These are phyloP conservation scores for Lordiphosa fenestrarum DNA, from an alignment of 2,888 invertebrate genomes.

Conservation along the genomic window DNA sequence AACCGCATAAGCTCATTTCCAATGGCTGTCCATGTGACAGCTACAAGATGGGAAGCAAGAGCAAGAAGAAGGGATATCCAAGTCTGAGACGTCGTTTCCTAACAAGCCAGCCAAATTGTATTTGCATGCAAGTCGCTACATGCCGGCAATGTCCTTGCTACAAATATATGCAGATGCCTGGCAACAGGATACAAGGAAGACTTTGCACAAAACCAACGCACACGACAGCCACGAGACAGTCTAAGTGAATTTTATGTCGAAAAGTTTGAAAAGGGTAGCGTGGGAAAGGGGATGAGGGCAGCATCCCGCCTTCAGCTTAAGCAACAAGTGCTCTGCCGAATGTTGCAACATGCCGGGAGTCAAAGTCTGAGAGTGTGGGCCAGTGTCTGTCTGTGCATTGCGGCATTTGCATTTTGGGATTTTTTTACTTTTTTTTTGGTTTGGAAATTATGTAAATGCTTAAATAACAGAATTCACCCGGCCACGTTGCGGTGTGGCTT, in stretches of 20 bases:
- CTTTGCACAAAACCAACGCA: constrained; percentile 50
- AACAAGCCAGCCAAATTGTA: constrained; percentile 71
- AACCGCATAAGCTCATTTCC: constrained; percentile 66
- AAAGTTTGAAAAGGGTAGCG: constrained; percentile 65
- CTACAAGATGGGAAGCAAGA: constrained; percentile 20
- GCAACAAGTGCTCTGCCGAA: constrained; percentile 60
- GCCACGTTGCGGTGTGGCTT: constrained; percentile 42
- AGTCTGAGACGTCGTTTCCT: constrained; percentile 35
- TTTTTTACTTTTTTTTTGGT: constrained; percentile 21
- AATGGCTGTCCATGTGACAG: constrained; percentile 68
- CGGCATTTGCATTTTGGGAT: constrained; percentile 60
- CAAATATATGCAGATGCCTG: constrained; percentile 69
- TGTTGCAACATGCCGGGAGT: constrained; percentile 54
- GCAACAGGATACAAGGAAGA: constrained; percentile 44
- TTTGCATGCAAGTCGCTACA: constrained; percentile 67
- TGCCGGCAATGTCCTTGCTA: constrained; percentile 62
- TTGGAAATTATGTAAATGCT: constrained; percentile 63
- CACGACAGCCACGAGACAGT: constrained; percentile 68
- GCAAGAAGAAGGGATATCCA: constrained; percentile 33
- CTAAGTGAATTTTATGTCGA: constrained; percentile 71
- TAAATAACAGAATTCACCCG: constrained; percentile 45
- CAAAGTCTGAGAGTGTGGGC: constrained; percentile 21
- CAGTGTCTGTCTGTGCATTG: constrained; percentile 5
- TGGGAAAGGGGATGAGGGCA: background rate
- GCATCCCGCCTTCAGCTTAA: constrained; percentile 27